Percentiles rank a stretch among this genome's conserved stretches.
phyloP scores from a whole-genome alignment of 2,113 vertebrate species.

The Antennarius striatus region DNA sequence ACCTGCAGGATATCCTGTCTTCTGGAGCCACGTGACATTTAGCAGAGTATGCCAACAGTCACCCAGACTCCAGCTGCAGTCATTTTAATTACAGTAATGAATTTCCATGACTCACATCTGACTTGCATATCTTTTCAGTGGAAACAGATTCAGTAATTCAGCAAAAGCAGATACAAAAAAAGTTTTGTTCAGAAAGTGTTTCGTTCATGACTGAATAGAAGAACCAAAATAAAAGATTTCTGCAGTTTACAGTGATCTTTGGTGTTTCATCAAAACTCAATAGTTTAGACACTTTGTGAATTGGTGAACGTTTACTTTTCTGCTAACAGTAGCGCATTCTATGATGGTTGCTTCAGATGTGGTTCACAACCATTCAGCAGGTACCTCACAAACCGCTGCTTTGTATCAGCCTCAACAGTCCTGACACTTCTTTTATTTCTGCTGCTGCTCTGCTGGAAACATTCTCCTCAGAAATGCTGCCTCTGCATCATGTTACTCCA shows the following conservation, averaged over 20 bases:
- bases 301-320: conserved; percentile 42
- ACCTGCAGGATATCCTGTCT: conserved; percentile 27
- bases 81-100: background rate
- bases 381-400: conserved; percentile 15
- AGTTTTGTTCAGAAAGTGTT: too few relatives aligned
- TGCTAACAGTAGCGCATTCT: conserved; percentile 15
- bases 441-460: conserved; percentile 16
- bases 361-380: conserved; percentile 20
- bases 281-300: conserved; percentile 24
- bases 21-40: conserved; percentile 28
- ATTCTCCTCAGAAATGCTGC: conserved; percentile 22
- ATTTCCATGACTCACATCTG: conserved; percentile 6
- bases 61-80: conserved; percentile 10
- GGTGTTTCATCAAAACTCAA: conserved; percentile 15
- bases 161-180: too few relatives aligned
- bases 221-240: too few relatives aligned
- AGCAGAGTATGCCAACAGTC: conserved; percentile 21
- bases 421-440: conserved; percentile 3
- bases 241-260: too few relatives aligned
- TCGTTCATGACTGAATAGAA: too few relatives aligned
- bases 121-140: conserved; percentile 7
- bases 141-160: background rate
- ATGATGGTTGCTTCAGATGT: conserved; percentile 9
- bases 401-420: conserved; percentile 24
- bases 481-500: conserved; percentile 22